These are phyloP conservation scores for Xenentodon cancila DNA, from an alignment of 2,797 vertebrate genomes.

Conservation along the genomic window DNA sequence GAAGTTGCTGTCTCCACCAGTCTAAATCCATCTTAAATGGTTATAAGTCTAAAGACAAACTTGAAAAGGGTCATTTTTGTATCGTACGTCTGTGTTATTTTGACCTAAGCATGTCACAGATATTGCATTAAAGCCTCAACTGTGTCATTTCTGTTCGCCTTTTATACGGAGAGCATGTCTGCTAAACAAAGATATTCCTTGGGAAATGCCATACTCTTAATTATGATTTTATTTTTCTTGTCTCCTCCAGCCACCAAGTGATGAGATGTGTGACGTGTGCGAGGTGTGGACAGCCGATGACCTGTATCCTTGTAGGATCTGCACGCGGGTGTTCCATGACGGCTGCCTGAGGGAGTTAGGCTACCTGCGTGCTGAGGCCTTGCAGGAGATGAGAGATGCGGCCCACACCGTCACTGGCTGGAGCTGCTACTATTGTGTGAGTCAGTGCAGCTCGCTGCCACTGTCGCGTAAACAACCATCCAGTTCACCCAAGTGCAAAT, in stretches of 20 bases:
- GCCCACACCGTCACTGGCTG: constrained; percentile 92
- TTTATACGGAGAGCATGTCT: neutral
- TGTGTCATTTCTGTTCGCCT: neutral
- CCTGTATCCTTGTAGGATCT: constrained; percentile 92
- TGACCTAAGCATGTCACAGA: no score
- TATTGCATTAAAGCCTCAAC: no score
- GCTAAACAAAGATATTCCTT: neutral
- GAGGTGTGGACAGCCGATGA: constrained; percentile 98
- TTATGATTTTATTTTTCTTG: neutral
- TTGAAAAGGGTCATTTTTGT: no score
- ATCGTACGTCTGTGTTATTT: no score
- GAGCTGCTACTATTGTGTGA: constrained; percentile 98
- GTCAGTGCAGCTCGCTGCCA: constrained; percentile 49
- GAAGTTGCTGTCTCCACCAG: no score
- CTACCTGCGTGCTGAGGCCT: constrained; percentile 85
- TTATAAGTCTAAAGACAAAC: no score
- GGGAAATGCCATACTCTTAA: neutral
- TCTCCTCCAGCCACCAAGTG: constrained; percentile 83
- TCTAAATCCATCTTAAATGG: no score
- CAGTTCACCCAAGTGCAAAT: neutral
- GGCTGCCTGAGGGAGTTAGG: constrained; percentile 95
- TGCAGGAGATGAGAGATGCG: constrained; percentile 87
- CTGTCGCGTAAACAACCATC: neutral
- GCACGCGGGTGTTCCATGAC: constrained; percentile 92
- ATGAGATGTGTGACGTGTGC: constrained; percentile 96